Percentiles rank a stretch among this genome's conserved stretches.
Evolutionary conservation across 2,888 invertebrate species (phyloP).

Genomic region (Lacanobia oleracea): DNA sequence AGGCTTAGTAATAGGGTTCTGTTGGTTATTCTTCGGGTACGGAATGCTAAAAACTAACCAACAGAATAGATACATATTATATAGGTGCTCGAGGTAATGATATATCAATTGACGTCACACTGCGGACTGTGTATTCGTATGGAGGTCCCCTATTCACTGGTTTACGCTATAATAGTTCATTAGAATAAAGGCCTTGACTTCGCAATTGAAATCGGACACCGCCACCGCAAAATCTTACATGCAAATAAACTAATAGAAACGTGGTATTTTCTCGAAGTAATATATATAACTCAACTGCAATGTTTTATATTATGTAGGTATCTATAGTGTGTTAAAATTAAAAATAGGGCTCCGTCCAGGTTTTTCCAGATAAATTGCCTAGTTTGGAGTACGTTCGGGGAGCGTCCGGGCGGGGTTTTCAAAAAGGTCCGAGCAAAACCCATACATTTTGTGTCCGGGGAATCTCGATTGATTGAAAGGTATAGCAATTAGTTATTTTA

Average conservation of each 20-base stretch:
- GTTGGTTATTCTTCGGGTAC: too few species aligned
- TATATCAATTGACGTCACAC: constrained; percentile 69
- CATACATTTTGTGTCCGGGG: too few species aligned
- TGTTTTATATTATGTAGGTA: background rate
- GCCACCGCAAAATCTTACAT: constrained; percentile 72
- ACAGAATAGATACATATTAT: background rate
- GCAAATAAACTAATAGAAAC: constrained; percentile 37
- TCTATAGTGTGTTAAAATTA: too few species aligned
- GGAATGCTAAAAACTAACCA: background rate
- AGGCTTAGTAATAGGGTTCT: too few species aligned
- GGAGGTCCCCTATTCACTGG: constrained; percentile 74
- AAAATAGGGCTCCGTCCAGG: too few species aligned
- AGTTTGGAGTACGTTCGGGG: too few species aligned
- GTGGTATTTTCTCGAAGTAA: constrained; percentile 45
- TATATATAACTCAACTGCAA: background rate
- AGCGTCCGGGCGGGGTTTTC: too few species aligned
- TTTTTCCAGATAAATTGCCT: too few species aligned
- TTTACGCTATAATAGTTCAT: constrained; percentile 75
- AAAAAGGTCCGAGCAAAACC: too few species aligned
- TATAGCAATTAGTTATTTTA: too few species aligned
- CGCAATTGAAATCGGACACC: constrained; percentile 78
- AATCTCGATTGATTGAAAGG: too few species aligned
- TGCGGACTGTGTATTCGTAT: constrained; percentile 70
- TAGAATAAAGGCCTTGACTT: constrained; percentile 78
- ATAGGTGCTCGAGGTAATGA: constrained; percentile 36